These are phyloP conservation scores for Montipora efflorescens DNA, from an alignment of 64 coral and sea anemone species.

Conservation along the genomic window DNA sequence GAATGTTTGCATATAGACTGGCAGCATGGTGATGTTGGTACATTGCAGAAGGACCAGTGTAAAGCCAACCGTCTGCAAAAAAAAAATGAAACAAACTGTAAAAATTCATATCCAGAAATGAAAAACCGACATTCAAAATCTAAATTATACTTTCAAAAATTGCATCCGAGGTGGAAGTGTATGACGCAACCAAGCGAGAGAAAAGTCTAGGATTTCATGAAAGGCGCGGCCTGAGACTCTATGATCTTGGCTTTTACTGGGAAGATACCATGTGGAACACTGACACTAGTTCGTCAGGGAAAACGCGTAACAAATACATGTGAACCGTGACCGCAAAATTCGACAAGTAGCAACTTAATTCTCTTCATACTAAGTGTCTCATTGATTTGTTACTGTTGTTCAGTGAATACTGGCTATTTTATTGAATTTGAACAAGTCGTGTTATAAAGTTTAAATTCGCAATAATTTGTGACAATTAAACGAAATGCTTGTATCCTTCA, in stretches of 20 bases:
- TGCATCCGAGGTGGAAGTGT: no score
- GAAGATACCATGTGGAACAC: neutral
- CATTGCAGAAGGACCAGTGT: slow-evolving; percentile 63
- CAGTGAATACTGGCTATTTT: no score
- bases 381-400: neutral
- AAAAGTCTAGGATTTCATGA: no score
- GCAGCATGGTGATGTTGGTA: slow-evolving; percentile 83
- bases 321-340: slow-evolving; percentile 4
- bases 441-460: no score
- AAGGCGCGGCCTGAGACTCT: no score
- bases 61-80: slow-evolving; percentile 89
- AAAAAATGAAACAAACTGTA: neutral
- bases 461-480: no score
- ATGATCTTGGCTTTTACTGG: no score
- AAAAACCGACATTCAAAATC: no score
- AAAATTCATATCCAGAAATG: neutral
- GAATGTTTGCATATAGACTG: slow-evolving; percentile 75
- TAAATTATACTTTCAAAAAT: no score
- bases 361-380: neutral
- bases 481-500: no score
- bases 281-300: neutral
- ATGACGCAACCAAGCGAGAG: no score
- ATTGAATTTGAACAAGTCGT: no score
- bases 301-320: slow-evolving; percentile 25
- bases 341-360: neutral